These are phyloP conservation scores for Aplochiton taeniatus DNA, from an alignment of 2,797 vertebrate species.

Conservation along the genomic window DNA sequence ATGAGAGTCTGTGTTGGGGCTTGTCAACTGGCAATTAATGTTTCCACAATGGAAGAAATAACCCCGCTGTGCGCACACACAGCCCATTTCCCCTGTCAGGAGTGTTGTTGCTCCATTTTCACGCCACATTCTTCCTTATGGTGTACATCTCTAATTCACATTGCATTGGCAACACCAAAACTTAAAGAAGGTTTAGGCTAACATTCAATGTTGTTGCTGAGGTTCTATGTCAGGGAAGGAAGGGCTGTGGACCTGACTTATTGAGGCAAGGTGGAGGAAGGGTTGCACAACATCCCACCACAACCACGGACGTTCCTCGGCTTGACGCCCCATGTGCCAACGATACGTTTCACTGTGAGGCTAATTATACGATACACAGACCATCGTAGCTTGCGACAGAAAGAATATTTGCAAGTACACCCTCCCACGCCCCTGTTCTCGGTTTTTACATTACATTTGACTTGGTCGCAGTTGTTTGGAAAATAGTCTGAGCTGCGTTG, in stretches of 20 bases:
- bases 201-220: constrained; percentile 50
- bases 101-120: constrained; percentile 10
- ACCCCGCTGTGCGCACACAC: neutral
- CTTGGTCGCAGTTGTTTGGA: constrained; percentile 6
- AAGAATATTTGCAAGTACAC: too few species aligned
- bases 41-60: constrained; percentile 53
- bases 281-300: constrained; percentile 17
- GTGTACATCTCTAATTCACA: constrained; percentile 26
- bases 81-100: constrained; percentile 17
- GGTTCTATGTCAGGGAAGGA: constrained; percentile 50
- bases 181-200: constrained; percentile 51
- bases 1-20: constrained; percentile 51
- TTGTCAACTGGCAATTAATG: constrained; percentile 54
- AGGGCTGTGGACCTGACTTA: constrained; percentile 47
- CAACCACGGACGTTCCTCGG: neutral
- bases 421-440: too few species aligned
- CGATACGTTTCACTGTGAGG: too few species aligned
- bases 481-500: neutral
- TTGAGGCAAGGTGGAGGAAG: constrained; percentile 38
- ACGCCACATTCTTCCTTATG: constrained; percentile 29
- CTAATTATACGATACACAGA: too few species aligned
- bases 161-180: constrained; percentile 38
- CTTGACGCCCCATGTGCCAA: too few species aligned
- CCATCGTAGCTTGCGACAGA: too few species aligned
- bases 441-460: too few species aligned